Evolutionary conservation across 2,888 invertebrate species (phyloP), one percentile per base, ranked within the genome.

Genomic region (Sylvicola fuscatus): DNA sequence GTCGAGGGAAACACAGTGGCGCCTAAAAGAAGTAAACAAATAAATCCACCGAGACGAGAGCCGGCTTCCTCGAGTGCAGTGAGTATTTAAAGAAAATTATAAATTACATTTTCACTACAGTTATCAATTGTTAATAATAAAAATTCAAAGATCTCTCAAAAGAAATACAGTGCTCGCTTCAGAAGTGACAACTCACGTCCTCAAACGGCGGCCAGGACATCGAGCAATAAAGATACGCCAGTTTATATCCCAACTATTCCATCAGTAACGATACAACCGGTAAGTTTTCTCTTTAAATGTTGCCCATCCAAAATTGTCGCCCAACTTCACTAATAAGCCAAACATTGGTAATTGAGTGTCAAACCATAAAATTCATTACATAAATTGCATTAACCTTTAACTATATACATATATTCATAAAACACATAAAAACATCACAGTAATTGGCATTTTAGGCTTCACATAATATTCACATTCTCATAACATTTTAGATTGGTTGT

Each of bases 211-310:
- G 12, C 11, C 6, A 43, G 39, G 30, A 37, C 32, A 7, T 42
- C 43, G 36, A 33, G 38, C 28, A 5, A 30, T 14, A 36, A 39
- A 6, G 38, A 40, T 7, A 40, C 41, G 15, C 47, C 45, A 6
- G 40, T 44, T 4, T 47, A 48, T 27, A 43, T 43, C 10, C 48
- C 48, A 29, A 48, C 47, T n/a, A 42, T 47, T 12, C 48, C 47
- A n/a, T 41, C 46, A 6, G 37, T 46, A 3, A 45, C 48, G 5
- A 44, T 45, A 13, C 44, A 46, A 33, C 33, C 47, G 38, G 48
- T 48, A 45, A 46, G 48, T 44, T 3, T 14, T 35, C 14, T 21
- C n/a, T 21, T 6, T 21, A 4, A 4, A 21, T 21, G 4, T 21
- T 21, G 21, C 21, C 21, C 21, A 6, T 21, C 21, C 21, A 21